phyloP scores from a whole-genome alignment of 2,113 vertebrate species.

The Phodopus roborovskii region DNA sequence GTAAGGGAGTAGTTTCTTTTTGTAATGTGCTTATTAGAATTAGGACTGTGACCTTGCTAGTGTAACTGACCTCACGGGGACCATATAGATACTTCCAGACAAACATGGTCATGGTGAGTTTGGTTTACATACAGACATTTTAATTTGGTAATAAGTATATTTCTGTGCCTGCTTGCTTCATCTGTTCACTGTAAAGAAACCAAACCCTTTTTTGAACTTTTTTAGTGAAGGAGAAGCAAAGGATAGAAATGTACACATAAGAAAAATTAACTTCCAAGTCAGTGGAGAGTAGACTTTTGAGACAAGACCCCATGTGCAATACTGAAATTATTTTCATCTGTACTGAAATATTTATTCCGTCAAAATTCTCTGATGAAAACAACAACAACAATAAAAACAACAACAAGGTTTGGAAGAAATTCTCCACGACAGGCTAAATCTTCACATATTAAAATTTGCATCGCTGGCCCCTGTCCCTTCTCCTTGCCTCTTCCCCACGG shows the following conservation, averaged over 20 bases:
- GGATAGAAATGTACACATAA: not conserved
- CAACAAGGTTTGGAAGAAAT: not conserved
- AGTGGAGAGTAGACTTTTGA: not conserved
- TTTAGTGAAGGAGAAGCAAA: not conserved
- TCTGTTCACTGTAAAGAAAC: constrained; percentile 13
- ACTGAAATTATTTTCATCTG: not conserved
- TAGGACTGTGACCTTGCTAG: not conserved
- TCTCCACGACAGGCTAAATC: not conserved
- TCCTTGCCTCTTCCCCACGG: too few species aligned
- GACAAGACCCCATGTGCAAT: not conserved
- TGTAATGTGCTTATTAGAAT: not conserved
- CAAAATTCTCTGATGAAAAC: not conserved
- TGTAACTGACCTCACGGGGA: not conserved
- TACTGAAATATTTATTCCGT: not conserved
- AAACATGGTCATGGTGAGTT: not conserved
- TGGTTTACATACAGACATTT: not conserved
- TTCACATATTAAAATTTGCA: not conserved
- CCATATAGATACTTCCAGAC: not conserved
- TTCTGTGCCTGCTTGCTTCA: not conserved
- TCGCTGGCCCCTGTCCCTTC: not conserved
- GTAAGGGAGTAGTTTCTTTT: not conserved
- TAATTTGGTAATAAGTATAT: not conserved
- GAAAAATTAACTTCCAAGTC: not conserved
- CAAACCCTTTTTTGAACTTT: not conserved
- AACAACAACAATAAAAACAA: not conserved